A percentile compares a stretch with the other conserved stretches of the same genome.
These are phyloP conservation scores for Podocnemis expansa DNA, from an alignment of 2,113 vertebrate species.

Conservation along the genomic window DNA sequence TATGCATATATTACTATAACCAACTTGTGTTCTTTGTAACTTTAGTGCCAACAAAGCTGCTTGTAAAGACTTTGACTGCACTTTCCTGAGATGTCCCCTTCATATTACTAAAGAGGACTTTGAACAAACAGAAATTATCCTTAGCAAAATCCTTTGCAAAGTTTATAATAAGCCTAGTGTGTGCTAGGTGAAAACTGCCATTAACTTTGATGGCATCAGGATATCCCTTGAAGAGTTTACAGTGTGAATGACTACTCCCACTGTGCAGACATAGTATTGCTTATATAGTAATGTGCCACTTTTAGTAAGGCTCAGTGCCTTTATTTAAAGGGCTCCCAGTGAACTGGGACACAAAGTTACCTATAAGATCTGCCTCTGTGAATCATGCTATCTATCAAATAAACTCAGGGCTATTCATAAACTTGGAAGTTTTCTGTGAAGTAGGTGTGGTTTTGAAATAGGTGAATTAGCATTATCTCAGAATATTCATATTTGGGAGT, in stretches of 20 bases:
- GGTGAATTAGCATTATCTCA: not conserved
- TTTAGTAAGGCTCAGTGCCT: not conserved
- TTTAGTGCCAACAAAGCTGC: not conserved
- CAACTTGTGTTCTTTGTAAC: not conserved
- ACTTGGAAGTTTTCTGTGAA: not conserved
- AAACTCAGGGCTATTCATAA: not conserved
- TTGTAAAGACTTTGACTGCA: not conserved
- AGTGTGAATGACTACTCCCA: not conserved
- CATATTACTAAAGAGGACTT: not conserved
- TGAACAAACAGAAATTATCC: not conserved
- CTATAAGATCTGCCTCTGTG: not conserved
- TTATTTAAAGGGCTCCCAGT: not conserved
- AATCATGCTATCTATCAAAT: not conserved
- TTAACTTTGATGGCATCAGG: too few relatives aligned
- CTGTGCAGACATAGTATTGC: not conserved
- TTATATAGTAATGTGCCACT: not conserved
- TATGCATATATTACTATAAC: not conserved
- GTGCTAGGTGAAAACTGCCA: not conserved
- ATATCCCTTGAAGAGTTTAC: not conserved
- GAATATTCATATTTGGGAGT: not conserved
- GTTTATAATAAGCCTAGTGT: not conserved
- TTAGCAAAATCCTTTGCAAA: not conserved
- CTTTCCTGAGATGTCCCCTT: not conserved
- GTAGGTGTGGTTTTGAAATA: not conserved
- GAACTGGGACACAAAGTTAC: not conserved